These are phyloP conservation scores for Macrobrachium rosenbergii DNA, from an alignment of 1,140 invertebrate species.

Conservation along the genomic window DNA sequence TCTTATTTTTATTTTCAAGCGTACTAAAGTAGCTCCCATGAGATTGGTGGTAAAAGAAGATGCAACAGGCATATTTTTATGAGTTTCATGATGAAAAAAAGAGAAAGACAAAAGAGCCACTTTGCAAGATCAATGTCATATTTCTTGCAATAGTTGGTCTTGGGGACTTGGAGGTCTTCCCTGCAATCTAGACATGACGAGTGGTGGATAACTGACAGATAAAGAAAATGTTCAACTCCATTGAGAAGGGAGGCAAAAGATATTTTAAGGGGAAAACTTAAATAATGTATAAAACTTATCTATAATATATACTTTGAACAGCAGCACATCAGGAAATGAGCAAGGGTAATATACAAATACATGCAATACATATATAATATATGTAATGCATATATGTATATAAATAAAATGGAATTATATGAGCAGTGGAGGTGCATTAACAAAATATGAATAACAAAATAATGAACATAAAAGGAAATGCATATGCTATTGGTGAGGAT, in stretches of 20 bases:
- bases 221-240: slow-evolving; percentile 25
- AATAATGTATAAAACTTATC: neutral
- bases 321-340: neutral
- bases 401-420: slow-evolving; percentile 4
- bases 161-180: slow-evolving; percentile 33
- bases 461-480: slow-evolving; percentile 2
- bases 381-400: neutral
- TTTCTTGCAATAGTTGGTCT: slow-evolving; percentile 55
- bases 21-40: too few species aligned
- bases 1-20: too few species aligned
- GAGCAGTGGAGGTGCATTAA: neutral
- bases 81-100: slow-evolving; percentile 18
- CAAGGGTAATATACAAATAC: neutral
- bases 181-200: slow-evolving; percentile 46
- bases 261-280: neutral
- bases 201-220: slow-evolving; percentile 8
- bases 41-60: neutral
- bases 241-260: slow-evolving; percentile 9
- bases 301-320: slow-evolving; percentile 3
- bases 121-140: slow-evolving; percentile 56
- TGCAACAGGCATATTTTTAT: neutral
- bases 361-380: neutral
- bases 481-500: slow-evolving; percentile 16
- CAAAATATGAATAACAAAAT: neutral
- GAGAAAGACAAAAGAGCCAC: slow-evolving; percentile 35